Evolutionary conservation across 2,888 invertebrate species (phyloP).

Genomic region (Vandiemenella viatica): DNA sequence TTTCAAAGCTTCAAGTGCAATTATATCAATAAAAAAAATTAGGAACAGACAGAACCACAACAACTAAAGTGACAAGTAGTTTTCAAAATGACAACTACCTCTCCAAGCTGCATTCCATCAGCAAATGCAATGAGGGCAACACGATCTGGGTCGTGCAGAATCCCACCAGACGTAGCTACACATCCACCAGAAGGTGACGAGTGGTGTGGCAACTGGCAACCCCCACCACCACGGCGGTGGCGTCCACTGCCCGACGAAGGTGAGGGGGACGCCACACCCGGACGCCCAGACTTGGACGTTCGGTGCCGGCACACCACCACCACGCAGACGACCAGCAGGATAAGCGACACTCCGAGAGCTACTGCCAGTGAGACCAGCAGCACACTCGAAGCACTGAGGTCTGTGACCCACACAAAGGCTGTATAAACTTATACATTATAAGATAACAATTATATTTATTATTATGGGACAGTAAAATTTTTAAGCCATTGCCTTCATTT

Average conservation of each 20-base stretch:
- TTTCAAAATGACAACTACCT: slow-evolving; percentile 21
- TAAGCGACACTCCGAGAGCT: slow-evolving; percentile 27
- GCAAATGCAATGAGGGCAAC: slow-evolving; percentile 38
- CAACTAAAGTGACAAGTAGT: background rate
- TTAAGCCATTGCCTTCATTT: no score
- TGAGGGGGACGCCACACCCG: slow-evolving; percentile 19
- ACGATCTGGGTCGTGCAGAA: slow-evolving; percentile 31
- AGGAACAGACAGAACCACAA: background rate
- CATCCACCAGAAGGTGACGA: slow-evolving; percentile 20
- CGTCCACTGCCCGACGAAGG: slow-evolving; percentile 17
- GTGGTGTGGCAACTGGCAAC: slow-evolving; percentile 16
- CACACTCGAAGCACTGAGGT: slow-evolving; percentile 1
- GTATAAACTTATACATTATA: no score
- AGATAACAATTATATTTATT: no score
- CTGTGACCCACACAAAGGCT: no score
- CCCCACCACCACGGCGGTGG: background rate
- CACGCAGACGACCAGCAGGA: slow-evolving; percentile 27
- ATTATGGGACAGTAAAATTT: no score
- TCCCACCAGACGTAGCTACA: slow-evolving; percentile 10
- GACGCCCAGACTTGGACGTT: no score
- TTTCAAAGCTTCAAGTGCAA: background rate
- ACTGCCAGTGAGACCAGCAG: slow-evolving; percentile 27
- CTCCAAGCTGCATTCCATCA: slow-evolving; percentile 30
- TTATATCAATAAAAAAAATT: background rate
- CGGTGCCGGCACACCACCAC: slow-evolving; percentile 25